Percentiles rank a stretch among this genome's conserved stretches.
Evolutionary conservation across 2,113 vertebrate species (phyloP).

Genomic region (Galeopterus variegatus): DNA sequence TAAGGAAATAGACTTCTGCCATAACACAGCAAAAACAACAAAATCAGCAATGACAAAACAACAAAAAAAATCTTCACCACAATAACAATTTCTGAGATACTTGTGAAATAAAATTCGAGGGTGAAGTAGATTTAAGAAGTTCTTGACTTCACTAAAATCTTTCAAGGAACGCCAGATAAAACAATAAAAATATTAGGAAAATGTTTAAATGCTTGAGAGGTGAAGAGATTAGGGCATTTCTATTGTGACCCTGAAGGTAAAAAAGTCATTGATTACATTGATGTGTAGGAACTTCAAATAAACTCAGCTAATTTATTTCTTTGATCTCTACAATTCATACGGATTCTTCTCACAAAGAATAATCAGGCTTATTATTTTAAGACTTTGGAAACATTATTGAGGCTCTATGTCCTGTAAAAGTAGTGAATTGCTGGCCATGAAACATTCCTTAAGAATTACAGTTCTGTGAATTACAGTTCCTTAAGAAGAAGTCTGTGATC

Average conservation of each 20-base stretch:
- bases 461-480: neutral
- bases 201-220: neutral
- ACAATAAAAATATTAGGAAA: neutral
- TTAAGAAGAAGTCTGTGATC: neutral
- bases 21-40: neutral
- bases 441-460: constrained; percentile 1
- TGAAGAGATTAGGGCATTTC: neutral
- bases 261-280: neutral
- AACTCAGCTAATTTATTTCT: neutral
- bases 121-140: neutral
- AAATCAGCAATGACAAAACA: neutral
- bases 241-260: neutral
- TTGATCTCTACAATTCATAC: neutral
- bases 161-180: neutral
- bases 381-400: neutral
- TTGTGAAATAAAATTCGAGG: neutral
- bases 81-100: neutral
- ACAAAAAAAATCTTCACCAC: neutral
- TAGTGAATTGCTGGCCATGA: neutral
- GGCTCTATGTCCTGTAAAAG: neutral
- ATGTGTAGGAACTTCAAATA: neutral
- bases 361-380: constrained; percentile 25
- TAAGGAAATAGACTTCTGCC: neutral
- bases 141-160: neutral
- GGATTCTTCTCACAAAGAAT: neutral